A percentile compares a stretch with the other conserved stretches of the same genome.
Evolutionary conservation across 2,113 vertebrate genomes (phyloP).

Genomic region (Halcyon malimbica): DNA sequence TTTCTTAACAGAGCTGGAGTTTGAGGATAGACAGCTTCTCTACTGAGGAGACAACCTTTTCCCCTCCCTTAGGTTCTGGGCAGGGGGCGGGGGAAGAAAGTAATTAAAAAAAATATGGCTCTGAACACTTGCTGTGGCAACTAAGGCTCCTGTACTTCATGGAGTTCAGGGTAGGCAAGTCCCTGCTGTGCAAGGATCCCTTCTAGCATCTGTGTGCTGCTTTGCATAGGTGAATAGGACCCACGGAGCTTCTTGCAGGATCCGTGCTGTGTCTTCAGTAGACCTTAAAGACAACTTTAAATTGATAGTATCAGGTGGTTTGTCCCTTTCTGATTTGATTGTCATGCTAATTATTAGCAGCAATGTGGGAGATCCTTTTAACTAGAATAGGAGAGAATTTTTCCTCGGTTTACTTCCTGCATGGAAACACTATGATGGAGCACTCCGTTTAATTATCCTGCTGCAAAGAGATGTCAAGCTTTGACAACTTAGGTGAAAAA

Average conservation of each 20-base stretch:
- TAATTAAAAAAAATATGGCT: neutral
- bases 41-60: neutral
- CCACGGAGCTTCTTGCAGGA: neutral
- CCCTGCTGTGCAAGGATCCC: neutral
- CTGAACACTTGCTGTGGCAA: neutral
- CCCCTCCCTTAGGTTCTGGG: neutral
- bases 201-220: slow-evolving; percentile 2
- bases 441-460: neutral
- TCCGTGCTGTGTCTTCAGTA: neutral
- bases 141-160: neutral
- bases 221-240: neutral
- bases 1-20: neutral
- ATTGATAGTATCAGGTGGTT: neutral
- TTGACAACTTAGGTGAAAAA: neutral
- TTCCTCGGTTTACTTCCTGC: neutral
- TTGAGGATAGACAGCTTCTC: neutral
- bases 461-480: neutral
- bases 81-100: neutral
- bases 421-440: neutral
- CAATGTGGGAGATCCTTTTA: neutral
- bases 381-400: neutral
- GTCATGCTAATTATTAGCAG: neutral
- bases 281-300: neutral
- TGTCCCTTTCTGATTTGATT: neutral
- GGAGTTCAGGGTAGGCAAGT: slow-evolving; percentile 27